Evolutionary conservation across 2,797 vertebrate genomes (phyloP).

Genomic region (Hippoglossus hippoglossus): DNA sequence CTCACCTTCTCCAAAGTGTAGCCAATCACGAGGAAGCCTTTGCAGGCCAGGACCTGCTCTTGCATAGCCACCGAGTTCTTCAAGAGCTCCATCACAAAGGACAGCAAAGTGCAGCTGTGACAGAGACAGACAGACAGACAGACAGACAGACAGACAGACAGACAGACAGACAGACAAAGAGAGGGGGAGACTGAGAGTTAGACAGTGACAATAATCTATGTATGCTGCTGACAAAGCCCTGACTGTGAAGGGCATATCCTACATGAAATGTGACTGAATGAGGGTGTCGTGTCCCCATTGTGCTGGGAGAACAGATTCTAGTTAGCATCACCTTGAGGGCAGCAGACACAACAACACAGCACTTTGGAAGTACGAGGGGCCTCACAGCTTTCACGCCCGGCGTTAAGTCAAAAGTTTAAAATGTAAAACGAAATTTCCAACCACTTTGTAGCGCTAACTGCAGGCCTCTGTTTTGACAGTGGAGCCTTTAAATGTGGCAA

Average conservation of each 20-base stretch:
- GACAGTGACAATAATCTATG: conserved; percentile 69
- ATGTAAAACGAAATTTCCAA: not conserved
- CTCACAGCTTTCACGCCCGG: conserved; percentile 17
- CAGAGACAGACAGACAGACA: conserved; percentile 23
- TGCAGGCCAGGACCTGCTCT: conserved; percentile 97
- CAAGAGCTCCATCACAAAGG: conserved; percentile 97
- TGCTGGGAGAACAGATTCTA: conserved; percentile 49
- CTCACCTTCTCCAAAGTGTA: conserved; percentile 97
- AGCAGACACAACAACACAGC: conserved; percentile 19
- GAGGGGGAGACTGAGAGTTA: conserved; percentile 35
- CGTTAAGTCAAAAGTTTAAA: not conserved
- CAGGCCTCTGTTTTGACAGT: not conserved
- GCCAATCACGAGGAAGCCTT: conserved; percentile 98
- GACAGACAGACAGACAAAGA: conserved; percentile 9
- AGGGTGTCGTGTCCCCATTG: conserved; percentile 64
- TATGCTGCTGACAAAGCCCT: conserved; percentile 69
- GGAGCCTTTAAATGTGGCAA: not conserved
- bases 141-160: conserved; percentile 16
- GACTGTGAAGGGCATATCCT: conserved; percentile 63
- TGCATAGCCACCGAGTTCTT: conserved; percentile 99
- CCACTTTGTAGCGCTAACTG: not conserved
- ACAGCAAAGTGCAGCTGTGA: conserved; percentile 92
- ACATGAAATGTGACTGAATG: conserved; percentile 75
- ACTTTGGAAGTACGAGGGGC: conserved; percentile 20
- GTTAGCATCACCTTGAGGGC: conserved; percentile 60